Evolutionary conservation across 2,888 invertebrate genomes (phyloP), one percentile per base, ranked within the genome.

Genomic region (Drosophila pullipes): DNA sequence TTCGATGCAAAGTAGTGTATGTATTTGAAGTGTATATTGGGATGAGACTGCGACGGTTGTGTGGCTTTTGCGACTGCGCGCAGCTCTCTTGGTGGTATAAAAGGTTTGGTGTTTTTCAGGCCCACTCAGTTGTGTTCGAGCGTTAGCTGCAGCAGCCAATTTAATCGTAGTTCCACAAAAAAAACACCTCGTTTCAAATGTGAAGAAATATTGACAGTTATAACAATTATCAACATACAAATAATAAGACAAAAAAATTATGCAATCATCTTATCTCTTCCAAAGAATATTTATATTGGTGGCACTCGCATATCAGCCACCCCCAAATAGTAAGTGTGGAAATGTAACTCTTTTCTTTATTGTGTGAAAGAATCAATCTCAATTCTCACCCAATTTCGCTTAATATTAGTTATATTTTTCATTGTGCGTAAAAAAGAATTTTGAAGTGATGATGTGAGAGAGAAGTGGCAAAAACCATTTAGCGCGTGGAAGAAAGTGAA

Each of bases 201-300:
- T 35, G 86, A 91, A 61, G 47, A 83, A 84, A 49, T 87, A 25
- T 90, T 71, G 75, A 30, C 16, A 57, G 16, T 5, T 16, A 22
- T 5, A 90, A 22, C 87, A 77, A 84, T 44, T 52, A 47, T 59
- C 47, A 60, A 57, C 33, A 47, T 35, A 49, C 47, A 31, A 35
- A 18, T 13, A 18, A 35, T 25, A 41, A 47, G 1, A 35, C 18
- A 41, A 47, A 4, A 4, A n/a, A n/a, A 60, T 13, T 28, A 78
- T 86, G 90, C 75, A 65, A 13, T 3, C 74, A 22, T 3, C 74
- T 22, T 73, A 58, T 70, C 59, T 74, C 1, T 73, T 87, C 33
- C 78, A 82, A 61, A 90, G 77, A 71, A 74, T 87, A 13, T 74
- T 87, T 58, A 35, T 87, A 22, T 33, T 87, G n/a, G 53, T 83